Evolutionary conservation across 2,888 invertebrate species (phyloP), one percentile per base, ranked within the genome.

Genomic region (Netelia inedita): DNA sequence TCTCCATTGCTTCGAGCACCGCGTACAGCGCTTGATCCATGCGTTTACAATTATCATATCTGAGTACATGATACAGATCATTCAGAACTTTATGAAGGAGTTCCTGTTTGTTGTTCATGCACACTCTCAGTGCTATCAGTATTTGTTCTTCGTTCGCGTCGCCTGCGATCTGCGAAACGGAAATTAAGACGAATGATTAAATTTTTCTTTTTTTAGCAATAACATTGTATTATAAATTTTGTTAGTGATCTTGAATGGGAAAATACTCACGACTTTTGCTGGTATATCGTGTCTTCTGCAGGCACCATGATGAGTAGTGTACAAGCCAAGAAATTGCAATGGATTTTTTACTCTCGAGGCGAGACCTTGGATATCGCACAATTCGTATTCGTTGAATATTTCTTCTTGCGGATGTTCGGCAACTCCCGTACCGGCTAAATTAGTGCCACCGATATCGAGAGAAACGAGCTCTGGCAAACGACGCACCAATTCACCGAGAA

Each of bases 381-480:
- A 82, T 43, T 88, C 85, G 59, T 86, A 87, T 23, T 87, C 82
- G n/a, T 59, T 82, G 5, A 71, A 46, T 3, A 65, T 16, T 63
- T 71, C 76, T 14, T 89, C 88, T 5, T 87, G 69, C 66, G 93
- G 93, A 85, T 94, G 94, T 91, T 95, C 95, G 14, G 96, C 96
- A 35, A 97, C 96, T 66, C 98, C 98, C 75, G 96, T 96, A 14
- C 98, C 98, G 57, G 98, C 98, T 87, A 99, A 94, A 95, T 99
- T 99, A 19, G 99, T 99, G 14, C 98, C 98, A 2, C 99, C 98
- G 92, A 99, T 98, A 94, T 99, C 99, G 89, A 99, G 94, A 28
- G 97, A 97, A 59, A 96, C 95, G 82, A 99, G 94, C 72, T 96
- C 93, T 0, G 97, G 97, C 89, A 99, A 94, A 91, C 95, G 96